These are phyloP conservation scores for Drosophila borealis DNA, from an alignment of 2,888 invertebrate genomes.

Conservation along the genomic window DNA sequence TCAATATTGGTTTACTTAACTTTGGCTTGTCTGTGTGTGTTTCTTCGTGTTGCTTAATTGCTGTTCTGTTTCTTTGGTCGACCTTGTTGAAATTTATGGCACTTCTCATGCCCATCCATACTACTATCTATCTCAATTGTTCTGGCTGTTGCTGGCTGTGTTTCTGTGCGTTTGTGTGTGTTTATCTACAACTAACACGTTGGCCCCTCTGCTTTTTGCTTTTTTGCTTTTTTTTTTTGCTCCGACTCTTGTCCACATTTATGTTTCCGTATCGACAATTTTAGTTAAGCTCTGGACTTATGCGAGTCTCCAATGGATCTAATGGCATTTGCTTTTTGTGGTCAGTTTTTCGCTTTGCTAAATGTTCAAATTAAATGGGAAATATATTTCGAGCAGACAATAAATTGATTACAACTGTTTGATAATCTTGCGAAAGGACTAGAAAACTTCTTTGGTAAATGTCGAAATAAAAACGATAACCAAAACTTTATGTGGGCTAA, in stretches of 20 bases:
- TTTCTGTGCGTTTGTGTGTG: constrained; percentile 8
- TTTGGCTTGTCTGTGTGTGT: constrained; percentile 17
- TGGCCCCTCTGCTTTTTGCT: constrained; percentile 6
- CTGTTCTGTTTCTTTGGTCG: constrained; percentile 53
- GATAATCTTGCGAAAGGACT: not conserved
- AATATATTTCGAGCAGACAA: constrained; percentile 8
- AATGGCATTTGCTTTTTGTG: constrained; percentile 26
- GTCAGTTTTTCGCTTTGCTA: constrained; percentile 8
- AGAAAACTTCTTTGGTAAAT: constrained; percentile 16
- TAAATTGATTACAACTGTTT: constrained; percentile 21
- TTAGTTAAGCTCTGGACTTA: constrained; percentile 31
- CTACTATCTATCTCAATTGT: constrained; percentile 21
- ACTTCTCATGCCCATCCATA: constrained; percentile 39
- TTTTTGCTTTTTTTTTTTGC: constrained; percentile 10
- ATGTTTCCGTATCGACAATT: constrained; percentile 26
- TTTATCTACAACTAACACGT: constrained; percentile 69
- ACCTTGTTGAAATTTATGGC: constrained; percentile 72
- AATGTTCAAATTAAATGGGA: constrained; percentile 18
- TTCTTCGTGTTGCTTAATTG: constrained; percentile 63
- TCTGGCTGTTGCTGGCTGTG: constrained; percentile 15
- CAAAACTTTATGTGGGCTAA: not conserved
- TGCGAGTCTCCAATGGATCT: constrained; percentile 12
- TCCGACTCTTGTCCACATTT: constrained; percentile 35
- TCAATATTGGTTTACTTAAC: constrained; percentile 53
- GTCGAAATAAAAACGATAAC: not conserved